These are phyloP conservation scores for Xiphorhynchus elegans DNA, from an alignment of 2,113 vertebrate genomes.

Conservation along the genomic window DNA sequence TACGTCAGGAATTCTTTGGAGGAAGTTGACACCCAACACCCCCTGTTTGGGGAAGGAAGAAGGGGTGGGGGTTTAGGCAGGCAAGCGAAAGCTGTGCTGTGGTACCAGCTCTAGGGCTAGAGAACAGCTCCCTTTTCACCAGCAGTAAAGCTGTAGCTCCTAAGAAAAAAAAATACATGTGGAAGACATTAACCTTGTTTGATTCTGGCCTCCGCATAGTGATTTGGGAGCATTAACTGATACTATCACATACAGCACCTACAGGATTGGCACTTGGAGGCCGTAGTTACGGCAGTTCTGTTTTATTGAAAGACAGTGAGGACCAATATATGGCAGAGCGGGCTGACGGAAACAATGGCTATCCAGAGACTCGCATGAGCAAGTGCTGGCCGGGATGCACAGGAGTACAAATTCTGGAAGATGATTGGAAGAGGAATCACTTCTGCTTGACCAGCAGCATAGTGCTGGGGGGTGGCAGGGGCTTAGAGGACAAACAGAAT, in stretches of 20 bases:
- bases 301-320: neutral
- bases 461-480: neutral
- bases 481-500: neutral
- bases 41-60: neutral
- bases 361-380: accelerated
- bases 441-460: neutral
- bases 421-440: neutral
- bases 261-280: neutral
- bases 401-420: neutral
- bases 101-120: neutral
- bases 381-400: neutral
- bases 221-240: neutral
- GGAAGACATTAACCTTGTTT: neutral
- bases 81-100: neutral
- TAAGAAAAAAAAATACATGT: neutral
- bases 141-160: neutral
- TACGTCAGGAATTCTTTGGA: neutral
- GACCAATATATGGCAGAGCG: neutral
- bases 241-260: neutral
- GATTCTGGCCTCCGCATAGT: neutral
- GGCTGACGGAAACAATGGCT: neutral
- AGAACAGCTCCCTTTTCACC: neutral
- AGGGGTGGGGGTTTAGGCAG: neutral
- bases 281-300: neutral
- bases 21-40: neutral